Evolutionary conservation across 2,113 vertebrate genomes (phyloP).

Genomic region (Cavia aperea): DNA sequence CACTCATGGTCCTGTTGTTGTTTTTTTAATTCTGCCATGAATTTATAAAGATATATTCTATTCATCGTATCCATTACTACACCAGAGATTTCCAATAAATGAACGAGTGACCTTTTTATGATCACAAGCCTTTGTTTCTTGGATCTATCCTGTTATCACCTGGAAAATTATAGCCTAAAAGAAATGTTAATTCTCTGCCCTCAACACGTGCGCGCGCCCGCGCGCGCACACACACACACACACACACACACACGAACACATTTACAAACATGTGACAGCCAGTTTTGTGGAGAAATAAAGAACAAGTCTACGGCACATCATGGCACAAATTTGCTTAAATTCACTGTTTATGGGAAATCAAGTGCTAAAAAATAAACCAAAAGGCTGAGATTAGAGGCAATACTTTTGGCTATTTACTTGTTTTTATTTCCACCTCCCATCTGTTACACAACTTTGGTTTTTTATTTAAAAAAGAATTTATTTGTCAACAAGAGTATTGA

Average conservation of each 20-base stretch:
- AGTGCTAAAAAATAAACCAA: neutral
- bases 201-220: too few species aligned
- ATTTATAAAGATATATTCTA: neutral
- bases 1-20: neutral
- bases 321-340: neutral
- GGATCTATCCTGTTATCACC: neutral
- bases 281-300: neutral
- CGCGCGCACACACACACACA: neutral
- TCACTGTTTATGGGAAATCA: neutral
- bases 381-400: slow-evolving; percentile 10
- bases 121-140: neutral
- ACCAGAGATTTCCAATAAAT: neutral
- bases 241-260: neutral
- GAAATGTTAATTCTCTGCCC: neutral
- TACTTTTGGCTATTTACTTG: neutral
- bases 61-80: neutral
- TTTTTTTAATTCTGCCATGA: neutral
- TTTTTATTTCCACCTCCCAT: slow-evolving; percentile 25
- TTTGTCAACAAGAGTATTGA: slow-evolving; percentile 37
- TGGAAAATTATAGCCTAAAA: neutral
- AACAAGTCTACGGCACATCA: neutral
- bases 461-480: slow-evolving; percentile 1
- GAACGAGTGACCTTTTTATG: neutral
- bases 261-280: neutral
- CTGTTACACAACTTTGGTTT: neutral